Evolutionary conservation across 1,140 invertebrate species (phyloP).

Genomic region (Melipona quadrifasciata): DNA sequence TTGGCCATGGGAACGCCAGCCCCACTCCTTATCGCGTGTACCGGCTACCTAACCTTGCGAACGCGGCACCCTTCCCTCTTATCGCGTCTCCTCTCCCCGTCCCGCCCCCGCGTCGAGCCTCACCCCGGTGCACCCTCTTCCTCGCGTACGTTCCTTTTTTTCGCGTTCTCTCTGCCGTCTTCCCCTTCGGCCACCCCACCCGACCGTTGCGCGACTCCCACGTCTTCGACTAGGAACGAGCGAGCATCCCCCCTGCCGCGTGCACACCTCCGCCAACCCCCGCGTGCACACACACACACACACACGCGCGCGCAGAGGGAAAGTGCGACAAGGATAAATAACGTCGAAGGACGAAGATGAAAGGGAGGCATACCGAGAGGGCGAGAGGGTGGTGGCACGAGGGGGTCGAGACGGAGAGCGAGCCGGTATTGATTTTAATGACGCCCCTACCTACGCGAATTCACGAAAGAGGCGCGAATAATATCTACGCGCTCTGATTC

Average conservation of each 20-base stretch:
- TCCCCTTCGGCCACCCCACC: constrained; percentile 40
- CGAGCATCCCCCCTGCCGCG: constrained; percentile 45
- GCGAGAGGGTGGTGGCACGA: constrained; percentile 42
- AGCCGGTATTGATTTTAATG: constrained; percentile 82
- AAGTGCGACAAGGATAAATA: constrained; percentile 53
- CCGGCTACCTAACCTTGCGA: constrained; percentile 73
- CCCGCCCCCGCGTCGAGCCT: constrained; percentile 12
- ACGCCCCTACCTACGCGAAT: constrained; percentile 76
- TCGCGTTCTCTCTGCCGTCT: constrained; percentile 45
- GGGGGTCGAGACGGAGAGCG: constrained; percentile 71
- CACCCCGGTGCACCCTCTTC: constrained; percentile 9
- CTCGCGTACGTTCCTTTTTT: constrained; percentile 43
- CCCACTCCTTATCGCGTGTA: constrained; percentile 72
- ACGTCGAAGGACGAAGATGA: constrained; percentile 40
- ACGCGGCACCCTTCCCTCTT: constrained; percentile 69
- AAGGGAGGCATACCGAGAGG: constrained; percentile 23
- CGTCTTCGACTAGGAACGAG: constrained; percentile 35
- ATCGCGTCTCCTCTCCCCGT: constrained; percentile 62
- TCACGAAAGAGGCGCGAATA: constrained; percentile 77
- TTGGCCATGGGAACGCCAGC: constrained; percentile 77
- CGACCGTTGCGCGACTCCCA: constrained; percentile 49
- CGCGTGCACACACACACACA: not conserved
- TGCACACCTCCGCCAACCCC: not conserved
- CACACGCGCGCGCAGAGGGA: not conserved
- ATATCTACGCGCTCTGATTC: constrained; percentile 74